Evolutionary conservation across 1,140 invertebrate species (phyloP), one percentile per base, ranked within the genome.

Genomic region (Diabrotica undecimpunctata): DNA sequence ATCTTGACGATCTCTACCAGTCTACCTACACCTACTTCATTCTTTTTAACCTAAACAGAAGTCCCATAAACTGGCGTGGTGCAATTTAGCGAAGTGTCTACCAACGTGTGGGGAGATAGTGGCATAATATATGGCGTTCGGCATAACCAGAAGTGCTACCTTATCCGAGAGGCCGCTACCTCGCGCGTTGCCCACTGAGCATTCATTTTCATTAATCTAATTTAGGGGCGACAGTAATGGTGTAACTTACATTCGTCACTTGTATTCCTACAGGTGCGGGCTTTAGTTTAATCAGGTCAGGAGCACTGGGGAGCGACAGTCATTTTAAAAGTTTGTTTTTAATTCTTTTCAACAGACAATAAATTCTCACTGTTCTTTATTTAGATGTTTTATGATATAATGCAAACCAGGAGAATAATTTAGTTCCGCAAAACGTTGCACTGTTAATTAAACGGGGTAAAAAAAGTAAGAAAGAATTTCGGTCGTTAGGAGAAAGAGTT

Each of bases 201-300:
- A 46, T 46, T 46, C 41, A 46, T 46, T 46, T 46, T 46, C 41
- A 46, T 46, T 46, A 46, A 46, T 46, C 41, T 46, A 46, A 46
- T 46, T 46, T 46, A 46, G 41, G n/a, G 6, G 8, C 8, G 41
- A 46, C 41, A 46, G 41, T 46, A 46, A 46, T 46, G 41, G 41
- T n/a, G 41, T 46, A 46, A 46, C 8, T 46, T 46, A n/a, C 41
- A 46, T 8, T 46, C 41, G 41, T 46, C 41, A 46, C 41, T 46
- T 46, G 41, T 46, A 46, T 46, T 46, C 41, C 41, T 46, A 46
- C 41, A 46, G 41, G 41, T 46, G 41, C 41, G n/a, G 41, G n/a
- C 8, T 46, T 6, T n/a, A 46, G 8, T 46, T 46, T 46, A 46
- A 46, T 10, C 41, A 46, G 41, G 8, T 46, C n/a, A 46, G 41